Evolutionary conservation across 2,113 vertebrate species (phyloP), one percentile per base, ranked within the genome.

Genomic region (Electrona antarctica): DNA sequence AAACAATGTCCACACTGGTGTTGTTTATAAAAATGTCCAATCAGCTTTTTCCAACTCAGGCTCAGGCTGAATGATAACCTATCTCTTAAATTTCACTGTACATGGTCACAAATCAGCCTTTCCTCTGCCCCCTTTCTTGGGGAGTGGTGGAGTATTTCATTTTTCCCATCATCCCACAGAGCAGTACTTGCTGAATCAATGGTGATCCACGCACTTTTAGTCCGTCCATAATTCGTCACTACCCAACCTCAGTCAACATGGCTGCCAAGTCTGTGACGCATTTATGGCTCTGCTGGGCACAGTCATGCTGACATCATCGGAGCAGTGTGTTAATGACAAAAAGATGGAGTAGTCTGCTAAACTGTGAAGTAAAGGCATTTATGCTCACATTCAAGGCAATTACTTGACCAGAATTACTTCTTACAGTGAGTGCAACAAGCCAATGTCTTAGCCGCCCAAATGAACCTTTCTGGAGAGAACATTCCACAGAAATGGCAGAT

Each of bases 191-290:
- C 84, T 86, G 82, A 88, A 78, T 90, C 84, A 82, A 60, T 78
- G 81, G 83, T 82, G 85, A 85, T 81, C 80, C 55, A 52, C 64
- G 74, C 84, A 85, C 67, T 82, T 87, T 56, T 82, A 82, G 74
- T 64, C 73, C 50, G 12, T 66, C 63, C 60, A 85, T 89, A 80
- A 82, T 11, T 89, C 73, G 60, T 79, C 3, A 7, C 66, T 45
- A 55, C 74, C 73, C 59, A 28, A 47, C 73, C 60, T 66, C n/a
- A 6, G 60, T 52, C 56, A 79, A 12, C 7, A 41, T 45, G 46
- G 68, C 71, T 80, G 84, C 84, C 84, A 83, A 80, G 60, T 48
- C 63, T 71, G 76, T 77, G 41, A 83, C 49, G 10, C 79, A 73
- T 75, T 85, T 78, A 74, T 66, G 64, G 54, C 55, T 57, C 55